Conservation (phyloP, 2,888 invertebrate genomes). For the Theristus sp. region DNA sequence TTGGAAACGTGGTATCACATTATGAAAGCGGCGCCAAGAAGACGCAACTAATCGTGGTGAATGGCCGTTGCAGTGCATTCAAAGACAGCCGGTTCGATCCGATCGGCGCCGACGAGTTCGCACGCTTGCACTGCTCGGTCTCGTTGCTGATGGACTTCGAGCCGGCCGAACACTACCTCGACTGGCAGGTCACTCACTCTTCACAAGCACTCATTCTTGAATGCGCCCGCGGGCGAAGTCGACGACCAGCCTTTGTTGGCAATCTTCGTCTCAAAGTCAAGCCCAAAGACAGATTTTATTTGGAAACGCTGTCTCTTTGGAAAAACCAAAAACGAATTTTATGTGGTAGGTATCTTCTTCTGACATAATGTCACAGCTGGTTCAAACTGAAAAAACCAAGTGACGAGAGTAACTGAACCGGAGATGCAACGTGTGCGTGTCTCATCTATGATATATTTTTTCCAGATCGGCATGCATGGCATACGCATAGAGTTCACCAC, state of each 20-base stretch:
- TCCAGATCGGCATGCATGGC: conserved; percentile 60
- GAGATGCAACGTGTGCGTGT: no score
- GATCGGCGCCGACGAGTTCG: conserved; percentile 75
- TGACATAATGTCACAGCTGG: not conserved
- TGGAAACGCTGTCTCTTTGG: no score
- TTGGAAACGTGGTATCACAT: no score
- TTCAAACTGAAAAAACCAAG: not conserved
- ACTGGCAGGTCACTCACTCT: conserved; percentile 54
- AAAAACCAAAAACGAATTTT: no score
- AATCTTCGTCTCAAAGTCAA: no score
- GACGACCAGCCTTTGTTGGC: no score
- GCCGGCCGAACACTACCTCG: conserved; percentile 76
- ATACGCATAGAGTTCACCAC: conserved; percentile 91
- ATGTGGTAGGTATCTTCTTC: no score
- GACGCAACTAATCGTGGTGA: no score
- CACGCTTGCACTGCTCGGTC: conserved; percentile 76
- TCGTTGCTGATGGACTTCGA: conserved; percentile 91
- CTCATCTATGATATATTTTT: no score
- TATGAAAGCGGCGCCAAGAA: no score
- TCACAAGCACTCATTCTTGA: not conserved
- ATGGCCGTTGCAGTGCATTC: conserved; percentile 58
- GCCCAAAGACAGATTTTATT: no score
- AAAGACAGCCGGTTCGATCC: conserved; percentile 93
- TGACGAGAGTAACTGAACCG: no score
- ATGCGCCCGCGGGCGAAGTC: not conserved